Conservation (phyloP, 2,888 invertebrate genomes). For the Autographa gamma region DNA sequence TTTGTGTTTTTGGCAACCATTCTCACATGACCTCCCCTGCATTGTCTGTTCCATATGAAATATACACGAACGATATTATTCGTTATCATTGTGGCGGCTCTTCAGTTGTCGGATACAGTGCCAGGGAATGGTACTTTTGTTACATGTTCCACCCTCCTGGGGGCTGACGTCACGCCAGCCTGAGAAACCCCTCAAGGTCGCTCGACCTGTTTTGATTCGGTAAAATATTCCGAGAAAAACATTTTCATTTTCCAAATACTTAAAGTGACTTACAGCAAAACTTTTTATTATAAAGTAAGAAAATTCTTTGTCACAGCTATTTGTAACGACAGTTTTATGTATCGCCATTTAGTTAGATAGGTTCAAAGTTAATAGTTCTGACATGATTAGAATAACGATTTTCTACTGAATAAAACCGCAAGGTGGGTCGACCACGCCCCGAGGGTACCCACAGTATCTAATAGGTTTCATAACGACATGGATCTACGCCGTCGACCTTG, state of each 20-base stretch:
- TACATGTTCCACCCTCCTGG: slow-evolving; percentile 52
- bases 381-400: slow-evolving; percentile 64
- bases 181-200: slow-evolving; percentile 57
- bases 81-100: slow-evolving; percentile 47
- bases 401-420: slow-evolving; percentile 62
- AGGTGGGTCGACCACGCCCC: slow-evolving; percentile 74
- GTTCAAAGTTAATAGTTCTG: slow-evolving; percentile 37
- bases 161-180: slow-evolving; percentile 54
- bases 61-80: slow-evolving; percentile 24
- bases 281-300: background rate
- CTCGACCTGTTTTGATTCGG: slow-evolving; percentile 54
- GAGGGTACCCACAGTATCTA: slow-evolving; percentile 53
- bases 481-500: slow-evolving; percentile 69
- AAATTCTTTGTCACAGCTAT: background rate
- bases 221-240: slow-evolving; percentile 33
- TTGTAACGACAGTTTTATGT: slow-evolving; percentile 25
- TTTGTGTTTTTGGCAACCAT: slow-evolving; percentile 46
- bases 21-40: slow-evolving; percentile 31
- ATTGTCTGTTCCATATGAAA: slow-evolving; percentile 21
- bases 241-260: slow-evolving; percentile 22
- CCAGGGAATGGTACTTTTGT: slow-evolving; percentile 42
- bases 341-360: slow-evolving; percentile 34
- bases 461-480: slow-evolving; percentile 65
- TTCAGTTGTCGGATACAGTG: slow-evolving; percentile 41
- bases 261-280: slow-evolving; percentile 1